phyloP scores from a whole-genome alignment of 2,113 vertebrate genomes.

The Platysternon megacephalum region DNA sequence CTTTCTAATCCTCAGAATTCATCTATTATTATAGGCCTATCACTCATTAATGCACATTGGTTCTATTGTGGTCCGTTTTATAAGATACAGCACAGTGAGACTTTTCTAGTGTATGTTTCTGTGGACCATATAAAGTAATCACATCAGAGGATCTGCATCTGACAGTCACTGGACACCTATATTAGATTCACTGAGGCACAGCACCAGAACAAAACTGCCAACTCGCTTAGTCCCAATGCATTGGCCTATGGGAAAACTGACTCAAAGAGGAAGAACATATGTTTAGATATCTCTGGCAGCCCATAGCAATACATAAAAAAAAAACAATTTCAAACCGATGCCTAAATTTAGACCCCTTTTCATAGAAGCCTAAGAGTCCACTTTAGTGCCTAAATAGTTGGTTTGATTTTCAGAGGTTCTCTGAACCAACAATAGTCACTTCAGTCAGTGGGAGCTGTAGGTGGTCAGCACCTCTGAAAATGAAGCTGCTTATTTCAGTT shows the following conservation, averaged over 20 bases:
- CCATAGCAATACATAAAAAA: neutral
- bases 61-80: neutral
- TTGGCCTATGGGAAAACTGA: neutral
- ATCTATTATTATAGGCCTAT: neutral
- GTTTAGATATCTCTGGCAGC: neutral
- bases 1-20: neutral
- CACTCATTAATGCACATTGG: neutral
- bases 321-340: neutral
- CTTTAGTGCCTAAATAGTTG: neutral
- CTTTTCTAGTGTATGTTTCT: neutral
- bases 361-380: neutral
- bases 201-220: neutral
- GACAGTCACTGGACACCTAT: neutral
- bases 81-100: neutral
- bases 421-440: rapidly evolving
- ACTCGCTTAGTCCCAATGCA: neutral
- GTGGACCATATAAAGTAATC: neutral
- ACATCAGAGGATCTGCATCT: neutral
- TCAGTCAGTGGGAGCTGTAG: neutral
- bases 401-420: neutral
- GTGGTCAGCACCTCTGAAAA: neutral
- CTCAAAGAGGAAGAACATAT: neutral
- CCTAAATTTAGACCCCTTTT: neutral
- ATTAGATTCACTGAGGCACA: neutral
- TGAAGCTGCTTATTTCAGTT: neutral